Evolutionary conservation across 1,140 invertebrate genomes (phyloP), one percentile per base, ranked within the genome.

Genomic region (Saccostrea glomerata): DNA sequence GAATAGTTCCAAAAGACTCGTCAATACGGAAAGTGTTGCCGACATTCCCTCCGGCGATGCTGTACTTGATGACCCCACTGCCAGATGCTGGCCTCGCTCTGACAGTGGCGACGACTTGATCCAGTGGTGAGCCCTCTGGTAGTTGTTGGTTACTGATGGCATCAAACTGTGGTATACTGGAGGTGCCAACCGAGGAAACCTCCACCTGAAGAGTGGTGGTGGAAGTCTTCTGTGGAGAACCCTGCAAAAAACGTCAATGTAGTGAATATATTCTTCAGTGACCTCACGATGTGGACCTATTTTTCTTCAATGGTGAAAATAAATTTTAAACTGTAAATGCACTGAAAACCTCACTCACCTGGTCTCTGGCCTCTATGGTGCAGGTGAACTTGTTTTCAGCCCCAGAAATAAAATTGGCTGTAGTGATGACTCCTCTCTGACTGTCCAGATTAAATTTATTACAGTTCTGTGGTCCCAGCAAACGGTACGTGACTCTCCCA

Each of bases 31-130:
- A 96, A 6, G 98, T 97, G 89, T 98, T 97, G 0, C 97, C 97
- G 15, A 98, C 96, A 94, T 99, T 98, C 6, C 98, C 98, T 12
- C 98, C 98, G 23, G 98, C 98, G 90, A 99, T 97, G 23, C 96
- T 96, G 94, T 97, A 99, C 17, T 83, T 89, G 15, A 95, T 86
- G 13, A 95, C 95, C 6, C 96, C 94, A 1, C 97, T 97, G 9
- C 73, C 97, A 92, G 98, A 98, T 0, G 97, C 97, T 0, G 95
- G 94, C 0, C 91, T 90, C 0, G 95, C 95, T 7, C 88, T 89
- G 20, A 95, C 92, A 20, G 92, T 95, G 0, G 95, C 95, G 9
- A 96, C 90, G 1, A 92, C 54, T 1, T 92, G 88, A 70, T 94
- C 94, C 47, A 92, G 96, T 13, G 63, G 12, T 11, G 90, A 73